phyloP scores from a whole-genome alignment of 2,888 invertebrate species.

The Eumacrocentrus americanus region DNA sequence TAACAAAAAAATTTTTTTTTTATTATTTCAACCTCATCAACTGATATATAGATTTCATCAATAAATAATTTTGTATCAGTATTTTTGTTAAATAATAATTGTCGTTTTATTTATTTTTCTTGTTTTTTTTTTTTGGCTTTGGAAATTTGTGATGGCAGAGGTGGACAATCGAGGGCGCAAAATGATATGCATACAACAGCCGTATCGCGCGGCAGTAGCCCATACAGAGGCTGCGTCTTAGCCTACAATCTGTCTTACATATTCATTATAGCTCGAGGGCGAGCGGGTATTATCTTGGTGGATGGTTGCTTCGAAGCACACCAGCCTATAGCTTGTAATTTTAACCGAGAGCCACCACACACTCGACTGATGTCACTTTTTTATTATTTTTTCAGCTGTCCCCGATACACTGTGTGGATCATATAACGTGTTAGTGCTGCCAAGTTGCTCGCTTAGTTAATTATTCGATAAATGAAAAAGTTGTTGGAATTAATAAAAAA shows the following conservation, averaged over 20 bases:
- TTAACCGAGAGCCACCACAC: constrained; percentile 52
- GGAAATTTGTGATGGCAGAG: no score
- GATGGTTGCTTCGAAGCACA: constrained; percentile 59
- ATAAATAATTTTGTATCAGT: no score
- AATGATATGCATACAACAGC: constrained; percentile 51
- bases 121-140: no score
- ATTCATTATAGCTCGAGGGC: constrained; percentile 61
- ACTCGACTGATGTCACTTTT: constrained; percentile 14
- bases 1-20: neutral
- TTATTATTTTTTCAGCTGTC: constrained; percentile 16
- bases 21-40: neutral
- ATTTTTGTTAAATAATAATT: no score
- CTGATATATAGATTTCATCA: neutral
- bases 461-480: neutral
- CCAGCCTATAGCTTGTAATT: constrained; percentile 60
- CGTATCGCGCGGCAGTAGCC: constrained; percentile 60
- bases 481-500: constrained; percentile 5
- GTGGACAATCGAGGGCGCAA: neutral
- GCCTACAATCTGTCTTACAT: constrained; percentile 62
- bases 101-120: no score
- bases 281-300: constrained; percentile 61
- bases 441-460: no score
- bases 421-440: neutral
- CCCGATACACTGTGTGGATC: constrained; percentile 7
- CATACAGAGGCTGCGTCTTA: constrained; percentile 49